phyloP scores from a whole-genome alignment of 2,797 vertebrate genomes.

The Hemibagrus guttatus region DNA sequence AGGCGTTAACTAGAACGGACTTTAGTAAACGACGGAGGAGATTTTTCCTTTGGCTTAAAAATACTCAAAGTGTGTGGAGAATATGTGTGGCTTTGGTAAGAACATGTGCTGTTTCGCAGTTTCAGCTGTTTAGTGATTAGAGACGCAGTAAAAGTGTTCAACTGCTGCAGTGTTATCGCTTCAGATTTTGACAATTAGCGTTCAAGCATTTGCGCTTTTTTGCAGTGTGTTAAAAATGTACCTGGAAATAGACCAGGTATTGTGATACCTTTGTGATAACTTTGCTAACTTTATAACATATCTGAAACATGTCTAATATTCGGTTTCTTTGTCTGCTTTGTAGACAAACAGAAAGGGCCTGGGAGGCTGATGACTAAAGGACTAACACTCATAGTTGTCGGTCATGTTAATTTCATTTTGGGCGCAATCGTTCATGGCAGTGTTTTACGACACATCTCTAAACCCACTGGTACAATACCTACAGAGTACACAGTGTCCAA shows the following conservation, averaged over 20 bases:
- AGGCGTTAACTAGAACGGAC: constrained; percentile 67
- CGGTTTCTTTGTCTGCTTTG: constrained; percentile 10
- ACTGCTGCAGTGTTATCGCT: background rate
- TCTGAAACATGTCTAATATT: background rate
- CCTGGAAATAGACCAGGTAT: too few species aligned
- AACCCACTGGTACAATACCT: constrained; percentile 74
- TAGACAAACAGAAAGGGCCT: constrained; percentile 80
- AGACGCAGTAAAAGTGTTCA: background rate
- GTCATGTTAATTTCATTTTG: constrained; percentile 87
- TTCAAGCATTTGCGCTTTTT: too few species aligned
- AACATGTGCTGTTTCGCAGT: background rate
- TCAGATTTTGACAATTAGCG: background rate
- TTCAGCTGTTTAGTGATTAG: background rate
- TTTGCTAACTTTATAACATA: background rate
- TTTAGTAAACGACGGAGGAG: constrained; percentile 42
- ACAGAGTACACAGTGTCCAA: constrained; percentile 84
- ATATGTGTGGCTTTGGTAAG: constrained; percentile 63
- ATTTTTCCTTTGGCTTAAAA: background rate
- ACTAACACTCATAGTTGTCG: constrained; percentile 84
- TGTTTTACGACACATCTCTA: constrained; percentile 88
- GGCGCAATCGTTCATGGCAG: constrained; percentile 91
- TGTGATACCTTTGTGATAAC: background rate
- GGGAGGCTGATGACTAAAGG: constrained; percentile 85
- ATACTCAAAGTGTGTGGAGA: background rate
- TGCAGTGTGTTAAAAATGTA: background rate